Conservation (phyloP, 2,888 invertebrate species). For the Tetheella fluctuosa region DNA sequence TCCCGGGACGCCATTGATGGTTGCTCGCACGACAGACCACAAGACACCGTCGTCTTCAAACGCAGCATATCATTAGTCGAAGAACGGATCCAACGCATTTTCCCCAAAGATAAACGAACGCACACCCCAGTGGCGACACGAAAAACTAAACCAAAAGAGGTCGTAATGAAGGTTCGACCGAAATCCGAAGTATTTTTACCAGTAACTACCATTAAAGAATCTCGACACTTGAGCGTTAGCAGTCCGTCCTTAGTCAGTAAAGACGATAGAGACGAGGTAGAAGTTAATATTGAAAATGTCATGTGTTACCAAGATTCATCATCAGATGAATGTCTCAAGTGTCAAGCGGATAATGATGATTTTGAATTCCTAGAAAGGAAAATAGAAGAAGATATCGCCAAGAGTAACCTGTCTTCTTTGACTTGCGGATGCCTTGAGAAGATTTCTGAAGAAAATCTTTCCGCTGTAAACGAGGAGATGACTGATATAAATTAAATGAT, state of each 20-base stretch:
- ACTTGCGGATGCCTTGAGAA: slow-evolving; percentile 65
- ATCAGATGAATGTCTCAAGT: slow-evolving; percentile 72
- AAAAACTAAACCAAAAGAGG: slow-evolving; percentile 29
- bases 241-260: slow-evolving; percentile 60
- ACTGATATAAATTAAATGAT: slow-evolving; percentile 42
- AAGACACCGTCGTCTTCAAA: slow-evolving; percentile 73
- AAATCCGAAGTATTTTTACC: slow-evolving; percentile 56
- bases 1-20: slow-evolving; percentile 70
- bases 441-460: slow-evolving; percentile 76
- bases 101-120: slow-evolving; percentile 60
- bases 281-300: slow-evolving; percentile 73
- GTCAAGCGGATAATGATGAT: slow-evolving; percentile 64
- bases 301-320: slow-evolving; percentile 76
- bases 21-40: slow-evolving; percentile 31
- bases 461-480: slow-evolving; percentile 58
- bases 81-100: slow-evolving; percentile 68
- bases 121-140: slow-evolving; percentile 33
- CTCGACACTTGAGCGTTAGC: slow-evolving; percentile 64
- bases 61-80: slow-evolving; percentile 74
- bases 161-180: slow-evolving; percentile 41
- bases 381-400: slow-evolving; percentile 68
- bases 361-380: slow-evolving; percentile 69
- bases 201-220: slow-evolving; percentile 47
- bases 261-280: slow-evolving; percentile 57
- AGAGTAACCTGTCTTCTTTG: slow-evolving; percentile 41